Evolutionary conservation across 2,888 invertebrate species (phyloP), one percentile per base, ranked within the genome.

Genomic region (Sialis lutaria): DNA sequence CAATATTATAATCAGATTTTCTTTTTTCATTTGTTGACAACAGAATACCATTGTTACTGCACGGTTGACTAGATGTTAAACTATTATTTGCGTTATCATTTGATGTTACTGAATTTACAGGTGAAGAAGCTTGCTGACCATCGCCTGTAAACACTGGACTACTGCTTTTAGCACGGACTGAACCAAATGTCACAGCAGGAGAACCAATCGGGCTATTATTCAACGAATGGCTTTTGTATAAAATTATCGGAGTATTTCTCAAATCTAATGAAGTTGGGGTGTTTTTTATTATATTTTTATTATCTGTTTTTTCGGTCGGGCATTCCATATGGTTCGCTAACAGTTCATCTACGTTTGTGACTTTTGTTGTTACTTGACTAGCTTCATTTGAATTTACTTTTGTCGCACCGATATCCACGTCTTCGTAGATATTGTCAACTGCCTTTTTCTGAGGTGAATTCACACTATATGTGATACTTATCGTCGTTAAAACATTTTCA

Each of bases 391-490:
- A 73, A 45, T 73, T 70, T 22, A 22, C 22, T 22, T 22, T 22
- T 22, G 22, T 22, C 0, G 73, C 74, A 44, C 73, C 67, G 9
- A 61, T 55, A 41, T 62, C 64, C 8, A 77, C 68, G 55, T 75
- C 75, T 56, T 78, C 78, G 54, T 78, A 77, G 0, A 75, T 59
- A 59, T 68, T 55, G 49, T 61, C 59, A 0, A 70, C 69, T 51
- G 70, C 54, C 6, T 49, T 45, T 56, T 70, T 73, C 1, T 68
- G 70, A 0, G 81, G 81, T 4, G 79, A 79, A 57, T 78, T 69
- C 33, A 60, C 48, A 50, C 61, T 68, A 58, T 81, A 82, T 2
- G 77, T 81, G 6, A 82, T 82, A 61, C 77, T 81, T 30, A 82
- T 82, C 0, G 82, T 82, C 2, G 81, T 79, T 57, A 79, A 73